Base-by-base conservation (phyloP, 1,140 invertebrate genomes). In the Drosophila santomea region DNA sequence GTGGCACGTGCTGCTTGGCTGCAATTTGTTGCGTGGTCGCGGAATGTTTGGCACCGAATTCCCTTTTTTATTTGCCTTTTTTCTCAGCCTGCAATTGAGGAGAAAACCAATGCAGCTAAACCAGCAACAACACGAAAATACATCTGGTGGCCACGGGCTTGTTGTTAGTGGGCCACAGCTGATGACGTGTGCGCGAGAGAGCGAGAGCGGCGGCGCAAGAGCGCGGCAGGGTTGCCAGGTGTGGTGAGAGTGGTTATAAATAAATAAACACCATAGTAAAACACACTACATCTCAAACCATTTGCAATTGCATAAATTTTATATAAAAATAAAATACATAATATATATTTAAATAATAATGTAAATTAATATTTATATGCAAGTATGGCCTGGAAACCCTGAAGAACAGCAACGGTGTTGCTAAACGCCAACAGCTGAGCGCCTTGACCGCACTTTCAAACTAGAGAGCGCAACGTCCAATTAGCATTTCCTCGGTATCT, bases 131-230 rank as follows among this genome's bases (percentile, higher is more conserved):
- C 63, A 62, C 35, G 23, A 75, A 59, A 79, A 83, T 45, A 60
- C 63, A 64, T 69, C 43, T 67, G 73, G 35, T 58, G 62, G 67
- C 69, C 62, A 67, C 15, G 39, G 45, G 14, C 4, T 25, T 60
- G 54, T 76, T 75, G 48, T 39, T 66, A 48, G 54, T 62, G 44
- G 75, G 56, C 43, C 83, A 60, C 60, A 86, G 83, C 84, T 86
- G 83, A 85, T 86, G 83, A 86, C 79, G 83, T 86, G 78, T 66
- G 44, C 62, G 62, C 10, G 20, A 32, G 17, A 52, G 43, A 39
- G 56, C 25, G 36, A 59, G 71, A 62, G 81, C 20, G 20, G 55
- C 82, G 78, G 68, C 78, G 81, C 78, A 48, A 67, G 78, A 57
- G 55, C 7, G 10, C 35, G 15, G 28, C 38, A 76, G 79, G 59